A percentile compares a stretch with the other conserved stretches of the same genome.
These are phyloP conservation scores for Dysidea cf. avara DNA, from an alignment of 37 sponge, comb jelly and placozoan genomes.

Conservation along the genomic window DNA sequence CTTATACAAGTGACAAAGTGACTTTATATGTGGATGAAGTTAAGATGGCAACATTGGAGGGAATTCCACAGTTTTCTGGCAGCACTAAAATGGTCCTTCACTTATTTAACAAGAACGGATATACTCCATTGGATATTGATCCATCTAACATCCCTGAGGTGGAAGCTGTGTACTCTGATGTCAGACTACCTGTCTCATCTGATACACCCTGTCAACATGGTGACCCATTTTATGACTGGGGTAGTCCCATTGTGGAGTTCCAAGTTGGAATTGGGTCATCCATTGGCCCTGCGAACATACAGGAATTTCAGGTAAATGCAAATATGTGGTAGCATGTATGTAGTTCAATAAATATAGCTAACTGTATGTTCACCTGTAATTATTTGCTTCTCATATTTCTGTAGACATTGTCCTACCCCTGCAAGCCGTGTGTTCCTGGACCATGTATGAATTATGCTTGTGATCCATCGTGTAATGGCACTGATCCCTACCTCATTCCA, in stretches of 20 bases:
- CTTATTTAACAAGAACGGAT: slow-evolving; percentile 54
- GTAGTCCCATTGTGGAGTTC: slow-evolving; percentile 71
- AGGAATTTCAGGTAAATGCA: slow-evolving; percentile 45
- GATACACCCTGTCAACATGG: slow-evolving; percentile 60
- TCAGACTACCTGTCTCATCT: slow-evolving; percentile 26
- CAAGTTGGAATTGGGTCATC: slow-evolving; percentile 71
- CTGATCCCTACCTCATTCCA: slow-evolving; percentile 47
- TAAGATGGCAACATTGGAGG: slow-evolving; percentile 40
- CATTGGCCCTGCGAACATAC: slow-evolving; percentile 57
- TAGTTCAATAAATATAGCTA: neutral
- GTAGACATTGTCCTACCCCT: slow-evolving; percentile 56
- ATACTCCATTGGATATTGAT: slow-evolving; percentile 23
- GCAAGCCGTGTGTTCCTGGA: slow-evolving; percentile 51
- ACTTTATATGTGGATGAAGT: slow-evolving; percentile 48
- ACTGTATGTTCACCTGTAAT: neutral
- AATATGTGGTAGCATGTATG: neutral
- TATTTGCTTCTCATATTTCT: neutral
- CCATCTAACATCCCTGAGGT: slow-evolving; percentile 33
- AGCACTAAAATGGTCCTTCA: slow-evolving; percentile 27
- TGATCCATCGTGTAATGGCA: slow-evolving; percentile 27
- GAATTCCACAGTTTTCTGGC: slow-evolving; percentile 39
- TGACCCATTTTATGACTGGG: slow-evolving; percentile 63
- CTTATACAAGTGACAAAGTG: neutral
- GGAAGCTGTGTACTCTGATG: slow-evolving; percentile 42
- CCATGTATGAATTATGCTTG: slow-evolving; percentile 63